Evolutionary conservation across 2,888 invertebrate species (phyloP), one percentile per base, ranked within the genome.

Genomic region (Hartigia nigra): DNA sequence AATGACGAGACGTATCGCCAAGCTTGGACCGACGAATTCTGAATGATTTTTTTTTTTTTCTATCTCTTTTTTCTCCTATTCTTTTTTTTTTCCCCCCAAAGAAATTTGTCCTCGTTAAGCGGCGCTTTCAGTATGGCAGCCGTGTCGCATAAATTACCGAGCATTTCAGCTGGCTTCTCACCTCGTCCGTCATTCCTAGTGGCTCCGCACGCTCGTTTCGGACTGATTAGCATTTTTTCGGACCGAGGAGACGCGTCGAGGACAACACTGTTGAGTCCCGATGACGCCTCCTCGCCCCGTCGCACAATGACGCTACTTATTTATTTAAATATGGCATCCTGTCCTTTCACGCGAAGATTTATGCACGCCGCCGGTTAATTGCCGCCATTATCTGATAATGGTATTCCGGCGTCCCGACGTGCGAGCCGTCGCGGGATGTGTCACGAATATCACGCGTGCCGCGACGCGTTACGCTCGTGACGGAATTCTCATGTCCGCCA

Each of bases 301-400:
- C 85, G 86, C 86, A 91, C 90, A 91, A 90, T 90, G 88, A 87
- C 87, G 87, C 89, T 89, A 90, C 90, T 84, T 90, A 91, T 91
- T 91, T 91, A 91, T 91, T 91, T 91, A 91, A 91, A 91, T 90
- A 90, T 88, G 88, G 91, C 90, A 90, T 91, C 91, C 91, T 91
- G 91, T 90, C 89, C 90, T 91, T 91, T 91, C 91, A 91, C 86
- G 86, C 85, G 85, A 90, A 90, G 91, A 91, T 91, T 91, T 90
- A 90, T 90, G 90, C 90, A 90, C 87, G 90, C 86, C 90, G 89
- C 86, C 88, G 89, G 90, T 91, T 91, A 91, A 91, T 91, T 91
- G 91, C 90, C 89, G 88, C 86, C 88, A 91, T 91, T 91, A 91
- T 90, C 85, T 87, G 88, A 89, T 91, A 91, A 91, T 91, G 90